Conservation (phyloP, 2,888 invertebrate genomes). For the Rhopalosiphum nymphaeae region DNA sequence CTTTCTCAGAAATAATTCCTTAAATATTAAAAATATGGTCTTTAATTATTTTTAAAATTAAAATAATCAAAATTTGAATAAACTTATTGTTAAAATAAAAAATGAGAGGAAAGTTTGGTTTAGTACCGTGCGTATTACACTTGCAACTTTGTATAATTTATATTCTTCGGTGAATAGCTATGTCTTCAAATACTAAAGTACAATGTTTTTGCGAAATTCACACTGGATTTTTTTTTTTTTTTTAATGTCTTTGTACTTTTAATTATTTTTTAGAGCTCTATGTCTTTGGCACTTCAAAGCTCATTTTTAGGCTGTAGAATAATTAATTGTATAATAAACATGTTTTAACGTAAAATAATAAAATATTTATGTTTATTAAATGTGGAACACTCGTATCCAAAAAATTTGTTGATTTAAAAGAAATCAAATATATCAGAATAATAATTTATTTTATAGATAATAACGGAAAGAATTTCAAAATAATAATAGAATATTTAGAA, state of each 20-base stretch:
- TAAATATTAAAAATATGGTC: not conserved
- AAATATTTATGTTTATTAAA: not conserved
- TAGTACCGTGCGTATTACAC: not conserved
- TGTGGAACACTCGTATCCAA: too few species aligned
- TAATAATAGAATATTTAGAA: not conserved
- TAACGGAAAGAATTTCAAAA: not conserved
- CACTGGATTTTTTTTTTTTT: not conserved
- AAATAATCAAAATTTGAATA: not conserved
- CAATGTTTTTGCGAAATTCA: not conserved
- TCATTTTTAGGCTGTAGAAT: not conserved
- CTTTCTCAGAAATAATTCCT: too few species aligned
- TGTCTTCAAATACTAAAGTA: not conserved
- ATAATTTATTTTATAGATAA: too few species aligned
- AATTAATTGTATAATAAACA: not conserved
- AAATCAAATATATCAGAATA: not conserved
- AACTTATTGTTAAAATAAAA: not conserved
- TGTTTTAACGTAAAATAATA: not conserved
- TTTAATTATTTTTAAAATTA: not conserved
- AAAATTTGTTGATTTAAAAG: not conserved
- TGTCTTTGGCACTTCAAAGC: not conserved
- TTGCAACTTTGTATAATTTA: not conserved
- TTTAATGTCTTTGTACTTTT: not conserved
- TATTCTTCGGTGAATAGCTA: not conserved
- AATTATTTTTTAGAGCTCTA: not conserved
- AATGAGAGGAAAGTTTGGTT: not conserved